phyloP scores from a whole-genome alignment of 2,888 invertebrate species.

The Dryadula phaetusa region DNA sequence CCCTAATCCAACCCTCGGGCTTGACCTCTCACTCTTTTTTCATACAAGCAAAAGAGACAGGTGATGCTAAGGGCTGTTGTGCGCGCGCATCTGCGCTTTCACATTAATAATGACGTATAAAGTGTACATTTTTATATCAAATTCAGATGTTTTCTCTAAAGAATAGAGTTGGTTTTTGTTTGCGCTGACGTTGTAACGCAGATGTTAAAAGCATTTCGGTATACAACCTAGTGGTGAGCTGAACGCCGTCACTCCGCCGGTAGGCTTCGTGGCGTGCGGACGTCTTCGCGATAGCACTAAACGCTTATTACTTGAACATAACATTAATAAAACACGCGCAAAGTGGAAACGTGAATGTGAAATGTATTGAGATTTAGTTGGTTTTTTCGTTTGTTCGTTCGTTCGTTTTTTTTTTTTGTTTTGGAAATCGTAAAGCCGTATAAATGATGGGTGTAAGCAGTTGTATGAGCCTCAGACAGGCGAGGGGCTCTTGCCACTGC shows the following conservation, averaged over 20 bases:
- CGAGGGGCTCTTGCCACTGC: constrained; percentile 83
- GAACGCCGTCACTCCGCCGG: constrained; percentile 64
- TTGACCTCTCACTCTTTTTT: constrained; percentile 17
- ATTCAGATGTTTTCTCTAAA: neutral
- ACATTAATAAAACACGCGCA: constrained; percentile 42
- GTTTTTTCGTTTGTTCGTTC: no score
- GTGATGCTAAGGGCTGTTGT: constrained; percentile 46
- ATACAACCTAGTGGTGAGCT: constrained; percentile 31
- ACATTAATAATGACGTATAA: constrained; percentile 20
- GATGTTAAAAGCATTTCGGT: constrained; percentile 35
- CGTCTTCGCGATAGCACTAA: constrained; percentile 55
- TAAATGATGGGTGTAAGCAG: constrained; percentile 83
- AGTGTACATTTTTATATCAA: neutral
- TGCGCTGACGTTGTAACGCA: constrained; percentile 17
- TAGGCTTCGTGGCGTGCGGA: constrained; percentile 68
- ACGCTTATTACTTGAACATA: neutral
- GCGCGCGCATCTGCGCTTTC: constrained; percentile 42
- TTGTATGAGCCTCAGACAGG: constrained; percentile 83
- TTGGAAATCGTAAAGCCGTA: constrained; percentile 48
- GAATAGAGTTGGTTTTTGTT: constrained; percentile 15
- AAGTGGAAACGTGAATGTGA: constrained; percentile 48
- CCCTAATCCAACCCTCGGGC: constrained; percentile 20
- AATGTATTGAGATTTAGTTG: constrained; percentile 43
- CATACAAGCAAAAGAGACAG: constrained; percentile 39
- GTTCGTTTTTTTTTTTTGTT: constrained; percentile 32